phyloP scores from a whole-genome alignment of 2,888 invertebrate species.

The Alloscopus bannaensis region DNA sequence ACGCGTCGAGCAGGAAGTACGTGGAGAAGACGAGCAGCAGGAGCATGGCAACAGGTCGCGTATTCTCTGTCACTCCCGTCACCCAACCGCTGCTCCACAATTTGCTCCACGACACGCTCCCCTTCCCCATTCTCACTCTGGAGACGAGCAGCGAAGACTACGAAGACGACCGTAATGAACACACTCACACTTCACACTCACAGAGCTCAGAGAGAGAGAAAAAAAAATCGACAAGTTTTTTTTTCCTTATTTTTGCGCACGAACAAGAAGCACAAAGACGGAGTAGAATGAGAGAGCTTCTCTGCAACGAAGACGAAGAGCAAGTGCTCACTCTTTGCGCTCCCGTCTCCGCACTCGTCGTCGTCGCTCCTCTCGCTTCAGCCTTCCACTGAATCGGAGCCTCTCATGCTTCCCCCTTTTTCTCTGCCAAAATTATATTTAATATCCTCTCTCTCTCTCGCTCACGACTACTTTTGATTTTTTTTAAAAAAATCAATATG shows the following conservation, averaged over 20 bases:
- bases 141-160: background rate
- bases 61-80: slow-evolving; percentile 26
- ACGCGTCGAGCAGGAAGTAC: slow-evolving; percentile 37
- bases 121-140: background rate
- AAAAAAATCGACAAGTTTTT: background rate
- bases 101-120: slow-evolving; percentile 1
- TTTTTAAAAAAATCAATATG: too few species aligned
- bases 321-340: too few species aligned
- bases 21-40: background rate
- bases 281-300: too few species aligned
- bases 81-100: background rate
- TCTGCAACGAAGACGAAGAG: too few species aligned
- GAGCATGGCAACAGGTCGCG: slow-evolving; percentile 36
- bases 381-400: too few species aligned
- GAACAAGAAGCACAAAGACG: too few species aligned
- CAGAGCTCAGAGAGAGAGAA: background rate
- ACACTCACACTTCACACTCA: background rate
- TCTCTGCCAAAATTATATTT: too few species aligned
- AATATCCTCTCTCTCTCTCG: too few species aligned
- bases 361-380: too few species aligned
- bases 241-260: background rate
- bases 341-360: too few species aligned
- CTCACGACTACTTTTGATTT: too few species aligned
- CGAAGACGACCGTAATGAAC: background rate
- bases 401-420: too few species aligned